Evolutionary conservation across 2,888 invertebrate species (phyloP).

Genomic region (Alloscopus bannaensis): DNA sequence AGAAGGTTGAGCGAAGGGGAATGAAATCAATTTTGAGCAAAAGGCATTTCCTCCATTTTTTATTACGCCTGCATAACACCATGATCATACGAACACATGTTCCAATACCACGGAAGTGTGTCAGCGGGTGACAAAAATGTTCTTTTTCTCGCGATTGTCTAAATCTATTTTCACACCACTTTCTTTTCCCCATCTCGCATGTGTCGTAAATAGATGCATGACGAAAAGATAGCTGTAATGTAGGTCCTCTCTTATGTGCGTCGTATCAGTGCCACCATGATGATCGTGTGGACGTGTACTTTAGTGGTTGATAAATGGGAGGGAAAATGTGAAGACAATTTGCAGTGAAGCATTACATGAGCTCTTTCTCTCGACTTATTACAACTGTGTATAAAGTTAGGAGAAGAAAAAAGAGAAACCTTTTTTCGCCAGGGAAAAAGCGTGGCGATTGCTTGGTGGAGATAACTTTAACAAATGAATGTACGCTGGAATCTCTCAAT

Average conservation of each 20-base stretch:
- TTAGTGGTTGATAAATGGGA: conserved; percentile 16
- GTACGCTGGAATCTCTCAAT: no score
- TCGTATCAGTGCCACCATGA: not conserved
- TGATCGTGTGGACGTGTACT: not conserved
- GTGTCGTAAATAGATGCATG: no score
- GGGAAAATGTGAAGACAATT: conserved; percentile 17
- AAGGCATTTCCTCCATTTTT: no score
- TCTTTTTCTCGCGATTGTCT: not conserved
- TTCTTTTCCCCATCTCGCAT: not conserved
- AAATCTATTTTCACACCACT: not conserved
- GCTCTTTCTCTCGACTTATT: no score
- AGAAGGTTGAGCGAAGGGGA: no score
- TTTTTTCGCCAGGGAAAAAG: no score
- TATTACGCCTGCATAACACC: no score
- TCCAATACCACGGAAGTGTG: not conserved
- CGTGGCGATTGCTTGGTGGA: no score
- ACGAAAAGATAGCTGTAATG: no score
- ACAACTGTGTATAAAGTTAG: not conserved
- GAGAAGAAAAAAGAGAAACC: no score
- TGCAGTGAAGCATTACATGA: conserved; percentile 10
- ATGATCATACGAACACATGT: not conserved
- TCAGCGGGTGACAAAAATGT: conserved; percentile 12
- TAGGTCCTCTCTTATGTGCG: no score
- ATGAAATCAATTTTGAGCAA: not conserved
- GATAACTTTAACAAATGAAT: no score